These are phyloP conservation scores for Folsomia manolachei DNA, from an alignment of 2,888 invertebrate genomes.

Conservation along the genomic window DNA sequence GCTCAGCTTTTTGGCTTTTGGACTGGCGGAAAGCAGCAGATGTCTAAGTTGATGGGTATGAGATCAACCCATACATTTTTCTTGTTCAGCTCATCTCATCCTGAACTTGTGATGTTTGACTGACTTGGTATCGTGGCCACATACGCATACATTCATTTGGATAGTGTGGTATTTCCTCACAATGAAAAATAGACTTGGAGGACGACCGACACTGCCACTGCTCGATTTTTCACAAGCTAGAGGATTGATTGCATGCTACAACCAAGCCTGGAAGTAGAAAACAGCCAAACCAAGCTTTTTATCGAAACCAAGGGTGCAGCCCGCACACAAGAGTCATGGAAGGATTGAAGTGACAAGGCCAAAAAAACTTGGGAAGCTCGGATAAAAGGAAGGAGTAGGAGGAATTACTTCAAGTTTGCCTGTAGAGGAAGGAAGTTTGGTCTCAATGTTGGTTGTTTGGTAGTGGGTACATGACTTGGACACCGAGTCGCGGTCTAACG, in stretches of 20 bases:
- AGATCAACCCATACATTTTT: slow-evolving; percentile 7
- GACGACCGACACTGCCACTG: background rate
- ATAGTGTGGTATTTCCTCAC: too few species aligned
- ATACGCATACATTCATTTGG: background rate
- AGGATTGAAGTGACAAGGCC: background rate
- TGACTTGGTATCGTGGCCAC: background rate
- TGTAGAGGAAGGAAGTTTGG: background rate
- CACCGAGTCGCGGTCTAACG: background rate
- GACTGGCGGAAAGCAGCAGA: background rate
- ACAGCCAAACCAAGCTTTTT: background rate
- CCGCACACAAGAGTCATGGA: background rate
- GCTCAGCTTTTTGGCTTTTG: too few species aligned
- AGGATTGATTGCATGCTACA: background rate
- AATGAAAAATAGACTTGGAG: background rate
- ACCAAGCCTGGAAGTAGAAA: background rate
- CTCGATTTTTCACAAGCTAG: background rate
- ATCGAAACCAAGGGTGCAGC: background rate
- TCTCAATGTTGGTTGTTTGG: too few species aligned
- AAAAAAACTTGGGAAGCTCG: slow-evolving; percentile 3
- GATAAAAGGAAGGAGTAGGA: background rate
- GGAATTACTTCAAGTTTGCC: background rate
- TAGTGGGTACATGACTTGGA: too few species aligned
- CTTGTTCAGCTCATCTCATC: background rate
- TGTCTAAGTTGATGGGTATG: background rate
- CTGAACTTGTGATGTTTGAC: background rate